Conservation (phyloP, 2,888 invertebrate species). For the Luperina testacea region DNA sequence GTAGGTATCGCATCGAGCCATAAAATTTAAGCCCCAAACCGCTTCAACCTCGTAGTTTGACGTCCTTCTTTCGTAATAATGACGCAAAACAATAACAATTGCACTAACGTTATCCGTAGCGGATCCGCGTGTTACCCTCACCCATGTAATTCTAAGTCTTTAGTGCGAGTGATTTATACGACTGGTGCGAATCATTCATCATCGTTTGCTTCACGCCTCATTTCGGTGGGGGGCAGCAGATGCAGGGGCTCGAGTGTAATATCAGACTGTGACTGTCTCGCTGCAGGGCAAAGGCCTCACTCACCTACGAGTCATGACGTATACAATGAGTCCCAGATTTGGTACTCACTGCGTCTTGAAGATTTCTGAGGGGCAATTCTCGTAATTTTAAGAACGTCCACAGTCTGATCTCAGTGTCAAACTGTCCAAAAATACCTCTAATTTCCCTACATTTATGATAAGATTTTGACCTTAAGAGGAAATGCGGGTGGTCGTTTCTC, state of each 20-base stretch:
- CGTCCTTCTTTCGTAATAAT: constrained; percentile 38
- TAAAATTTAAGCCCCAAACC: constrained; percentile 5
- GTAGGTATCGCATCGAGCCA: constrained; percentile 9
- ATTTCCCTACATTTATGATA: not conserved
- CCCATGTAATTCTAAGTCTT: constrained; percentile 59
- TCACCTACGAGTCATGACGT: too few species aligned
- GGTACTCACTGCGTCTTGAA: not conserved
- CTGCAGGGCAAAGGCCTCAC: not conserved
- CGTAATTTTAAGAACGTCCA: not conserved
- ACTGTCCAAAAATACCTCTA: not conserved
- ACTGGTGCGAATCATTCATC: constrained; percentile 74
- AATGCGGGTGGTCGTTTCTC: too few species aligned
- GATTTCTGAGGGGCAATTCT: not conserved
- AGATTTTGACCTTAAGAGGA: too few species aligned
- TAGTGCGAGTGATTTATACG: constrained; percentile 71
- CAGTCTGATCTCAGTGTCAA: not conserved
- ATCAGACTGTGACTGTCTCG: not conserved
- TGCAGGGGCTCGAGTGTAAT: constrained; percentile 11
- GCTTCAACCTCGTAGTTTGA: constrained; percentile 18
- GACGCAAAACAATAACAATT: constrained; percentile 25
- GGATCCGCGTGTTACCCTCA: constrained; percentile 27
- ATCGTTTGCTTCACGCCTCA: constrained; percentile 67
- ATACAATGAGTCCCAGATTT: not conserved
- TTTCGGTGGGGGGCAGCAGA: constrained; percentile 44
- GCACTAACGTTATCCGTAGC: constrained; percentile 24